Evolutionary conservation across 2,888 invertebrate genomes (phyloP).

Genomic region (Pyrgus malvae): DNA sequence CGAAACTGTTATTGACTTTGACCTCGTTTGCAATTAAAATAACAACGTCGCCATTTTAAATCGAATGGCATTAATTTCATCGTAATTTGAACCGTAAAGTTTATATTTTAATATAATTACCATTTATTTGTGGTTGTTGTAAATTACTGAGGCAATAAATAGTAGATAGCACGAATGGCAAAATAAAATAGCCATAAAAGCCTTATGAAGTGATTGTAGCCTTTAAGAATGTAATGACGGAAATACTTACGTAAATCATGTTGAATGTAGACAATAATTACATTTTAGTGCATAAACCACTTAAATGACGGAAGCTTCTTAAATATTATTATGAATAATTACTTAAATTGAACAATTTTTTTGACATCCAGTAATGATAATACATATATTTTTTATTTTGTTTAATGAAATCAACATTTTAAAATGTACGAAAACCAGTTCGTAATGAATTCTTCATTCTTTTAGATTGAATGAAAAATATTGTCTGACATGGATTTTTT

Average conservation of each 20-base stretch:
- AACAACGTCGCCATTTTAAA: neutral
- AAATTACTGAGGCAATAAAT: constrained; percentile 13
- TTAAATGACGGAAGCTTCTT: neutral
- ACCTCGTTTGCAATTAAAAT: neutral
- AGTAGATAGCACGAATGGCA: constrained; percentile 3
- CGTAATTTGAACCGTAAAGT: constrained; percentile 5
- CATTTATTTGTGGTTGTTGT: neutral
- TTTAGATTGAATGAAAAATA: no score
- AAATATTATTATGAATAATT: no score
- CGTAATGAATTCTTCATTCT: no score
- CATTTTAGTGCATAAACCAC: neutral
- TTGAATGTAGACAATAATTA: neutral
- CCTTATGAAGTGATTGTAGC: neutral
- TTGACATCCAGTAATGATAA: no score
- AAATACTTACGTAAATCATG: neutral
- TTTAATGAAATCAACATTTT: no score
- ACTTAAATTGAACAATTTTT: no score
- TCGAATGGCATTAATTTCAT: neutral
- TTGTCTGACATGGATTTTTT: no score
- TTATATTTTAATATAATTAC: constrained; percentile 7
- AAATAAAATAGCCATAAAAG: constrained; percentile 7
- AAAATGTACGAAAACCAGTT: no score
- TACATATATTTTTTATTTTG: no score
- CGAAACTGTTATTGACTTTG: neutral
- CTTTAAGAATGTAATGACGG: constrained; percentile 3